A percentile compares a stretch with the other conserved stretches of the same genome.
phyloP scores from a whole-genome alignment of 2,888 invertebrate species.

The Tenthredo mesomela region DNA sequence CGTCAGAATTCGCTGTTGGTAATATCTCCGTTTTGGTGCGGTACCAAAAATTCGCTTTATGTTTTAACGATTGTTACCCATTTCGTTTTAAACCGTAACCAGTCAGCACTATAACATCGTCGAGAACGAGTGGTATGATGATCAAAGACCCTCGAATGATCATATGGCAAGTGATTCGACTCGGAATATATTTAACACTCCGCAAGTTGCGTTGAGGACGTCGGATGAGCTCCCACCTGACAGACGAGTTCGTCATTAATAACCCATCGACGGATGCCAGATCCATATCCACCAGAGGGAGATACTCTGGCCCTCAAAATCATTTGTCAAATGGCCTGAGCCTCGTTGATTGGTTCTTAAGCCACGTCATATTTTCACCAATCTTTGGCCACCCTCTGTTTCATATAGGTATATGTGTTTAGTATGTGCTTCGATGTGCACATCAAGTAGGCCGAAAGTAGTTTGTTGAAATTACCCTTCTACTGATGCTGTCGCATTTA shows the following conservation, averaged over 20 bases:
- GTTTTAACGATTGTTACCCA: not conserved
- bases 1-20: conserved; percentile 68
- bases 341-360: conserved; percentile 65
- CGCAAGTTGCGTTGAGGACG: conserved; percentile 26
- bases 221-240: conserved; percentile 25
- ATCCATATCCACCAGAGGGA: conserved; percentile 54
- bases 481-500: not conserved
- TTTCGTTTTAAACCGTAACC: not conserved
- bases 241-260: conserved; percentile 63
- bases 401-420: not conserved
- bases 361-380: conserved; percentile 55
- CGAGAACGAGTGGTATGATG: conserved; percentile 50
- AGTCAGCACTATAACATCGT: conserved; percentile 37
- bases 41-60: conserved; percentile 56
- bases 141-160: conserved; percentile 32
- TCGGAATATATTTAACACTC: conserved; percentile 48
- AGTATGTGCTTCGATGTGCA: not conserved
- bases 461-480: not conserved
- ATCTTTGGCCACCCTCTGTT: not conserved
- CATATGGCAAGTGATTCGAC: conserved; percentile 55
- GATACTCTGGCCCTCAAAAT: conserved; percentile 59
- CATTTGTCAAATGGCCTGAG: conserved; percentile 68
- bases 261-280: conserved; percentile 62
- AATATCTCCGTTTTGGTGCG: conserved; percentile 46
- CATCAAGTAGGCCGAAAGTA: not conserved